Conservation (phyloP, 2,113 vertebrate genomes). For the Conger conger region DNA sequence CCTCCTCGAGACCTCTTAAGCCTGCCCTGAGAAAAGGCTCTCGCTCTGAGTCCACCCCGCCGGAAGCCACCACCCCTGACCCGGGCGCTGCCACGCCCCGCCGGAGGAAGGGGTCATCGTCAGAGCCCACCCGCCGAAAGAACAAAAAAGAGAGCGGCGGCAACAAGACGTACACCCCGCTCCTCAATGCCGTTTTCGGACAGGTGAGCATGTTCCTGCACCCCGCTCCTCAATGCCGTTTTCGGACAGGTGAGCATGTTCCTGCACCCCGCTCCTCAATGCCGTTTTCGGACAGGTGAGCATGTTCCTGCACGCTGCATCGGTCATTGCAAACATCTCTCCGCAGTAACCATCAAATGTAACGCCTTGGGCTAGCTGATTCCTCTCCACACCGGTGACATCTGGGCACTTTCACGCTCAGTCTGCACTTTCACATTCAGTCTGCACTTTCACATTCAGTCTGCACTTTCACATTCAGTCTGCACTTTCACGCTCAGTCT, state of each 20-base stretch:
- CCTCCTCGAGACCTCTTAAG: neutral
- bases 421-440: too few species aligned
- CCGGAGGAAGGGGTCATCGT: conserved; percentile 47
- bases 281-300: conserved; percentile 70
- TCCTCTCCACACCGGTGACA: too few species aligned
- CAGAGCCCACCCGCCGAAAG: conserved; percentile 45
- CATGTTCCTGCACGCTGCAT: neutral
- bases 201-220: conserved; percentile 49
- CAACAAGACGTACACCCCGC: conserved; percentile 65
- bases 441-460: too few species aligned
- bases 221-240: conserved; percentile 45
- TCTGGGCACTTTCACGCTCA: too few species aligned
- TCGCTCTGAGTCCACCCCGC: neutral
- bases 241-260: conserved; percentile 64
- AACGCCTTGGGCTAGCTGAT: too few species aligned
- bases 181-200: conserved; percentile 70
- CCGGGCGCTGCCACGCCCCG: conserved; percentile 37
- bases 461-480: too few species aligned
- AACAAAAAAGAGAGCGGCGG: conserved; percentile 60
- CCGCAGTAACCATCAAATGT: neutral
- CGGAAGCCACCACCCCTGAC: conserved; percentile 28
- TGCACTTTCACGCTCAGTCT: too few species aligned
- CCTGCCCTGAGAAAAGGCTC: neutral
- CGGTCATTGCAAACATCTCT: too few species aligned
- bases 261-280: conserved; percentile 15